Evolutionary conservation across 2,797 vertebrate species (phyloP).

Genomic region (Taenioides sp.): DNA sequence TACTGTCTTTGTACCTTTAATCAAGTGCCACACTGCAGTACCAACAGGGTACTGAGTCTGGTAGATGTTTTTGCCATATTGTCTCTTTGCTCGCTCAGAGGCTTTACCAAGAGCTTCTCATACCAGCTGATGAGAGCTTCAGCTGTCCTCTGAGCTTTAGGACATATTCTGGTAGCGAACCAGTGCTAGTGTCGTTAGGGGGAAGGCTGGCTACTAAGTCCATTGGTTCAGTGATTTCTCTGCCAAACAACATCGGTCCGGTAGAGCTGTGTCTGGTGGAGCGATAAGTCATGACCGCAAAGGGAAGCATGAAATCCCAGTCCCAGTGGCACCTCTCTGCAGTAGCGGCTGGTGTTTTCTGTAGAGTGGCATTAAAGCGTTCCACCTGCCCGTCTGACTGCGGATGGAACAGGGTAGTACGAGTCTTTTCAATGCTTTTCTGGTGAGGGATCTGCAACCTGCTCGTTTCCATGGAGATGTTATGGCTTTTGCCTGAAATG

Average conservation of each 20-base stretch:
- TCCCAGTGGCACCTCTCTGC: slow-evolving; percentile 35
- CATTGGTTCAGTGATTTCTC: neutral
- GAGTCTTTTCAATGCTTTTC: slow-evolving; percentile 37
- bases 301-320: slow-evolving; percentile 35
- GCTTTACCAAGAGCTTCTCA: neutral
- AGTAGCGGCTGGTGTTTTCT: slow-evolving; percentile 20
- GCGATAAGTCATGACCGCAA: slow-evolving; percentile 1
- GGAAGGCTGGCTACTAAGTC: too few species aligned
- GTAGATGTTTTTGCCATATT: slow-evolving; percentile 15
- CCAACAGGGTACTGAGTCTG: neutral
- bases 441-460: too few species aligned
- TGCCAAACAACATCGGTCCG: neutral
- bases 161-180: too few species aligned
- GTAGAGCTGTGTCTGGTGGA: slow-evolving; percentile 20
- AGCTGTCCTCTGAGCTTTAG: too few species aligned
- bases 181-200: too few species aligned
- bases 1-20: neutral
- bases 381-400: slow-evolving; percentile 18
- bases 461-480: too few species aligned
- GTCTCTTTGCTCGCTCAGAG: slow-evolving; percentile 1
- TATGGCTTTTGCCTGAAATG: too few species aligned
- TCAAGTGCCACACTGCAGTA: slow-evolving; percentile 7
- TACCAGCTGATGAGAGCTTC: neutral
- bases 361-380: slow-evolving; percentile 20
- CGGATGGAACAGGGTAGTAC: slow-evolving; percentile 11